These are phyloP conservation scores for Drosophila teissieri DNA, from an alignment of 1,140 invertebrate genomes.

Conservation along the genomic window DNA sequence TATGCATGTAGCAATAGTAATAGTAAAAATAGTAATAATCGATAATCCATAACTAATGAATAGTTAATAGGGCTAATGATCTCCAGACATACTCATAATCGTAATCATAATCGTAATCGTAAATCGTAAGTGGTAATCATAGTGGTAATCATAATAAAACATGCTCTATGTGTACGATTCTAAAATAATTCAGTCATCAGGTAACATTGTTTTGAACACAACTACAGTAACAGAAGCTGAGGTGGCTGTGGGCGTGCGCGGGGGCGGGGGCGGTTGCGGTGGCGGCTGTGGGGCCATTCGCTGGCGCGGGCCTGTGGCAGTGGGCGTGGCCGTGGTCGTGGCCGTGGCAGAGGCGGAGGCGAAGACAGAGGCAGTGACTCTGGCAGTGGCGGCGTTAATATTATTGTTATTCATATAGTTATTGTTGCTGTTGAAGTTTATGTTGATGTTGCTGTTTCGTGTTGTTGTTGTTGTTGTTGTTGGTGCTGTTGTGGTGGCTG, in stretches of 20 bases:
- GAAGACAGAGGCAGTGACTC: slow-evolving; percentile 1
- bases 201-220: slow-evolving; percentile 85
- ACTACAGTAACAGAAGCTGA: slow-evolving; percentile 85
- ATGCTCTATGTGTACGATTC: slow-evolving; percentile 76
- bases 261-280: slow-evolving; percentile 36
- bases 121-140: slow-evolving; percentile 43
- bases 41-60: slow-evolving; percentile 51
- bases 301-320: slow-evolving; percentile 21
- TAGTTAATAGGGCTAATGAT: slow-evolving; percentile 49
- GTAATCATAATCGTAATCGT: slow-evolving; percentile 28
- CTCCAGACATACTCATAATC: slow-evolving; percentile 27
- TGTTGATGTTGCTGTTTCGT: slow-evolving; percentile 10
- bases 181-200: slow-evolving; percentile 85
- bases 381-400: slow-evolving; percentile 49
- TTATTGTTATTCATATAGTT: slow-evolving; percentile 45
- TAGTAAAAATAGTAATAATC: slow-evolving; percentile 52
- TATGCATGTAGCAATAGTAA: slow-evolving; percentile 71
- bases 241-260: slow-evolving; percentile 58
- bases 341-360: slow-evolving; percentile 20
- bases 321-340: not conserved
- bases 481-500: slow-evolving; percentile 17
- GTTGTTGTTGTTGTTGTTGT: slow-evolving; percentile 13
- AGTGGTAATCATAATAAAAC: slow-evolving; percentile 63
- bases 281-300: slow-evolving; percentile 43
- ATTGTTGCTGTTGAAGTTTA: slow-evolving; percentile 50